Percentiles rank a stretch among this genome's conserved stretches.
phyloP scores from a whole-genome alignment of 2,797 vertebrate genomes.

The Malacoraja senta region DNA sequence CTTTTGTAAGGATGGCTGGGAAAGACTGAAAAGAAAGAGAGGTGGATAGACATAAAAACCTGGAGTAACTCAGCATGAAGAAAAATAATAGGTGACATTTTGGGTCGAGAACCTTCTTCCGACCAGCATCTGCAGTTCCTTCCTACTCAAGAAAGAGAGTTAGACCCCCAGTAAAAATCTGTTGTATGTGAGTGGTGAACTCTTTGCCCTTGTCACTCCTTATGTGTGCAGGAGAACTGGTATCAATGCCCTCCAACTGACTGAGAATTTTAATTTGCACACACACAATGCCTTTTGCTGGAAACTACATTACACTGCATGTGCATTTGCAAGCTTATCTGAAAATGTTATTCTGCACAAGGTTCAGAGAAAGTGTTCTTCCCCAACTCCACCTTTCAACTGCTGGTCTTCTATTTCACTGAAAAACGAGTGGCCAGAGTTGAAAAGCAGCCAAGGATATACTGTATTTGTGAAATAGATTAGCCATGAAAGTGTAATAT shows the following conservation, averaged over 20 bases:
- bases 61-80: no score
- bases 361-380: neutral
- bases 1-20: neutral
- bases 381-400: neutral
- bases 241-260: neutral
- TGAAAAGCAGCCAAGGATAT: neutral
- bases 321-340: neutral
- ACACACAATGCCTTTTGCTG: neutral
- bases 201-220: neutral
- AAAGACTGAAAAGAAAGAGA: neutral
- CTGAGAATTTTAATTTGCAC: neutral
- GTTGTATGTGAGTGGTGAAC: no score
- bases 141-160: no score
- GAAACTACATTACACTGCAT: neutral
- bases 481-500: neutral
- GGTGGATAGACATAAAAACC: neutral
- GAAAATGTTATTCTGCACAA: neutral
- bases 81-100: no score
- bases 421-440: neutral
- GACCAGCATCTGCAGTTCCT: no score
- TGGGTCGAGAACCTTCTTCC: no score
- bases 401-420: neutral
- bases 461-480: neutral
- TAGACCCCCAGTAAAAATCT: neutral
- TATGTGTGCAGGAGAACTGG: neutral